Evolutionary conservation across 2,797 vertebrate species (phyloP).

Genomic region (Triplophysa bombifrons): DNA sequence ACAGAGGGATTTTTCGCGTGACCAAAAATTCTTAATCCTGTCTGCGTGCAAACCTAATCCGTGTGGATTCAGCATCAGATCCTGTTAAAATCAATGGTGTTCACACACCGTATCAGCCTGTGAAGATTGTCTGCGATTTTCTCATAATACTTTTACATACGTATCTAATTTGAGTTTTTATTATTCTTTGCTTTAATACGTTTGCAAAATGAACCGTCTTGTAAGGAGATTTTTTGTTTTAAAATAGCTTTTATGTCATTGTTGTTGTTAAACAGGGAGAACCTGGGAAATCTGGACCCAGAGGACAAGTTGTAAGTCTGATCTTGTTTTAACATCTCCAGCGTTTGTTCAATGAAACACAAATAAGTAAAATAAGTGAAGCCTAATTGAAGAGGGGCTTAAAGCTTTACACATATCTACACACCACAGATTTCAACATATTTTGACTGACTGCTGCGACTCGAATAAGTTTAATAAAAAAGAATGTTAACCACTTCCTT

Average conservation of each 20-base stretch:
- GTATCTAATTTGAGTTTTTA: background rate
- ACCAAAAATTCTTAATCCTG: constrained; percentile 78
- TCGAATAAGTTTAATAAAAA: too few species aligned
- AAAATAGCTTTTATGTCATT: constrained; percentile 11
- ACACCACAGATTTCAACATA: too few species aligned
- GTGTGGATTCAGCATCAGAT: constrained; percentile 64
- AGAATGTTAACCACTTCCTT: background rate
- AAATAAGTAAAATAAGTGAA: background rate
- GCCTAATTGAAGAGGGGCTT: background rate
- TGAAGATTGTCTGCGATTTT: constrained; percentile 9
- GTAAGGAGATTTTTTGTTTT: background rate
- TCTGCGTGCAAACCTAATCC: constrained; percentile 71
- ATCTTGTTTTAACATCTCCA: background rate
- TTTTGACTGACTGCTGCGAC: too few species aligned
- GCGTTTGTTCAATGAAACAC: background rate
- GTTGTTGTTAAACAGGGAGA: constrained; percentile 83
- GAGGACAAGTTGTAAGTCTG: constrained; percentile 89
- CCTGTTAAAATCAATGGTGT: constrained; percentile 71
- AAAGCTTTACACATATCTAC: too few species aligned
- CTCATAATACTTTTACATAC: background rate
- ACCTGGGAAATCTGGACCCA: constrained; percentile 87
- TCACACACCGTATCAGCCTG: constrained; percentile 59
- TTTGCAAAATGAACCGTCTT: background rate
- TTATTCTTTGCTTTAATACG: background rate
- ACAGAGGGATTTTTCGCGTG: constrained; percentile 68